phyloP scores from a whole-genome alignment of 2,113 vertebrate species.

The Pterocles gutturalis region DNA sequence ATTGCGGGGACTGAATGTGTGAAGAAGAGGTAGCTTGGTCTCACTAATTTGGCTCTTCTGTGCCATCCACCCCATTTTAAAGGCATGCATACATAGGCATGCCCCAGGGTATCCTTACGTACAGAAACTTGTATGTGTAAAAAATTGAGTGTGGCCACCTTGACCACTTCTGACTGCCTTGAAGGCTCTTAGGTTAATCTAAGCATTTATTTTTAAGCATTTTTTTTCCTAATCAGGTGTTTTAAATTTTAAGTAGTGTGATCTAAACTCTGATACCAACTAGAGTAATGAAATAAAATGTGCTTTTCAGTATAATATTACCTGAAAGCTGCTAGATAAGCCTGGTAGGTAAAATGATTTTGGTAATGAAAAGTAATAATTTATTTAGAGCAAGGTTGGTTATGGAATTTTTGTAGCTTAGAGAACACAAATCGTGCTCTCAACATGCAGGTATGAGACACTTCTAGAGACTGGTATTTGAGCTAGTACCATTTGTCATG shows the following conservation, averaged over 20 bases:
- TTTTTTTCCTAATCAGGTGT: not conserved
- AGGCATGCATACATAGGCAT: not conserved
- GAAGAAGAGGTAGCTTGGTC: not conserved
- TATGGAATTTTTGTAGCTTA: not conserved
- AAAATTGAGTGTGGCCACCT: not conserved
- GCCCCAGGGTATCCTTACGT: not conserved
- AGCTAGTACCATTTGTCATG: not conserved
- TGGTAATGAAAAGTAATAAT: not conserved
- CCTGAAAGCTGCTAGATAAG: not conserved
- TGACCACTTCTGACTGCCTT: not conserved
- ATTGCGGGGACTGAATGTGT: not conserved
- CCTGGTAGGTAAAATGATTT: not conserved
- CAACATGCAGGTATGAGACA: not conserved
- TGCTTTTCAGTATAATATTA: not conserved
- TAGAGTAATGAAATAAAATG: not conserved
- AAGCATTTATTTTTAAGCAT: not conserved
- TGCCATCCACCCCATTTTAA: not conserved
- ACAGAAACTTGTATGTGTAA: fast-evolving
- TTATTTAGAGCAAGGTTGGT: not conserved
- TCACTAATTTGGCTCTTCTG: not conserved
- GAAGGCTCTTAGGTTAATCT: not conserved
- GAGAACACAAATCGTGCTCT: not conserved
- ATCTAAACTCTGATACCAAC: not conserved
- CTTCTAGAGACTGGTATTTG: not conserved
- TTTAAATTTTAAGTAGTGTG: not conserved